Conservation (phyloP, 2,888 invertebrate genomes). For the Callimorpha dominula region DNA sequence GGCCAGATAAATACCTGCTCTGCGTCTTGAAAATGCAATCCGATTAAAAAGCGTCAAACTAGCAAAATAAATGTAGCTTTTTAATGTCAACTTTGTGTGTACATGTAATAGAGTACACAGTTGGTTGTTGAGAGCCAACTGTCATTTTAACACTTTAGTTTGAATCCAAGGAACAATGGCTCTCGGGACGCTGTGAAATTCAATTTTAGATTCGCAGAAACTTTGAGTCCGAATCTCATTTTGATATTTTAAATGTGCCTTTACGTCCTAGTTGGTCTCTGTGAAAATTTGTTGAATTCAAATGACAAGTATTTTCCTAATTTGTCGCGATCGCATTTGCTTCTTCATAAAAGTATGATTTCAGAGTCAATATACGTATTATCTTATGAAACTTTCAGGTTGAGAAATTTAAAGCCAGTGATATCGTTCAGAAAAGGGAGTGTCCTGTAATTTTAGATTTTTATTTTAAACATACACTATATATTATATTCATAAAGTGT, state of each 20-base stretch:
- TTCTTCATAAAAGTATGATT: background rate
- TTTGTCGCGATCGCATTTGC: conserved; percentile 32
- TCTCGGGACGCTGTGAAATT: conserved; percentile 62
- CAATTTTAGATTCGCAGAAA: conserved; percentile 68
- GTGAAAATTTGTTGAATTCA: conserved; percentile 47
- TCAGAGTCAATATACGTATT: background rate
- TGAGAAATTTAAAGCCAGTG: background rate
- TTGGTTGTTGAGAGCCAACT: conserved; percentile 31
- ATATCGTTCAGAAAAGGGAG: background rate
- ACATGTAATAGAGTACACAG: conserved; percentile 22
- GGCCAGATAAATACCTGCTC: conserved; percentile 57
- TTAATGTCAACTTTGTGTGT: conserved; percentile 32
- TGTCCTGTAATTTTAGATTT: background rate
- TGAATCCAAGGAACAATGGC: conserved; percentile 61
- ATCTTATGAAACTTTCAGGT: background rate
- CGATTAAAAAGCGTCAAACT: conserved; percentile 61
- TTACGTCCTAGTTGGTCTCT: conserved; percentile 41
- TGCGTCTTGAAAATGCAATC: conserved; percentile 55
- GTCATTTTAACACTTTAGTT: conserved; percentile 58
- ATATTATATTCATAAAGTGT: no score
- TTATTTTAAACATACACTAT: no score
- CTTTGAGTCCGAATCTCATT: conserved; percentile 65
- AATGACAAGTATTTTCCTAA: conserved; percentile 48
- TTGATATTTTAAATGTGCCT: conserved; percentile 68
- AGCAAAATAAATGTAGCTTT: conserved; percentile 10